Conservation (phyloP, 2,888 invertebrate genomes). For the Embidobia sp. region DNA sequence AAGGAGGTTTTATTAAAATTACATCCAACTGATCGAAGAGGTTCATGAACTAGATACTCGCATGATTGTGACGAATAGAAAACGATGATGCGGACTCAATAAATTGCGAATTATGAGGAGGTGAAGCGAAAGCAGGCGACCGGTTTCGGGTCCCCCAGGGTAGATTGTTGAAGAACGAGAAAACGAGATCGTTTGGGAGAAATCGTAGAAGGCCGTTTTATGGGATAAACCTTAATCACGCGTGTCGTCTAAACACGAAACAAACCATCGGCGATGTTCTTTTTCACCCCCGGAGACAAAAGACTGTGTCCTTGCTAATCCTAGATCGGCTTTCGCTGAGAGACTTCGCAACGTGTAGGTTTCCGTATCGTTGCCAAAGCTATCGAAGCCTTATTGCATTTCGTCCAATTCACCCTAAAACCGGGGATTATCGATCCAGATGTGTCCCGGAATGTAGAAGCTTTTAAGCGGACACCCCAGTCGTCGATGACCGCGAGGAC, state of each 20-base stretch:
- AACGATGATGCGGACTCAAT: too few relatives aligned
- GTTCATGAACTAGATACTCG: too few relatives aligned
- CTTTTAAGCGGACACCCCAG: slow-evolving; percentile 28
- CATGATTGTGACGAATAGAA: too few relatives aligned
- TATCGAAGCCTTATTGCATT: slow-evolving; percentile 67
- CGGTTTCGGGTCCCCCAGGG: not conserved
- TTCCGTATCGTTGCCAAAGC: slow-evolving; percentile 66
- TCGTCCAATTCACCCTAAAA: slow-evolving; percentile 64
- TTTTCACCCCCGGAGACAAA: slow-evolving; percentile 44
- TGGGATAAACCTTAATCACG: slow-evolving; percentile 59
- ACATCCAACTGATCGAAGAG: too few relatives aligned
- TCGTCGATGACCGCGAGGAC: slow-evolving; percentile 1
- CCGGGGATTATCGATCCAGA: slow-evolving; percentile 61
- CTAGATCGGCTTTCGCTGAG: slow-evolving; percentile 66
- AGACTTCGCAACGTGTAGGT: slow-evolving; percentile 61
- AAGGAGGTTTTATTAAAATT: too few relatives aligned
- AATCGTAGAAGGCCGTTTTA: slow-evolving; percentile 45
- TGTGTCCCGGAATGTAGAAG: slow-evolving; percentile 54
- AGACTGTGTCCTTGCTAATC: slow-evolving; percentile 62
- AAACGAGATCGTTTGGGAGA: slow-evolving; percentile 19
- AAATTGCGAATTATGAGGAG: too few relatives aligned
- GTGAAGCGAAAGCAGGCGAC: too few relatives aligned
- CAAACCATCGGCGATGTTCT: slow-evolving; percentile 57
- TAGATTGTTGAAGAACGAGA: not conserved
- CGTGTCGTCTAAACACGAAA: slow-evolving; percentile 63